These are phyloP conservation scores for Dryobotodes eremita DNA, from an alignment of 2,888 invertebrate species.

Conservation along the genomic window DNA sequence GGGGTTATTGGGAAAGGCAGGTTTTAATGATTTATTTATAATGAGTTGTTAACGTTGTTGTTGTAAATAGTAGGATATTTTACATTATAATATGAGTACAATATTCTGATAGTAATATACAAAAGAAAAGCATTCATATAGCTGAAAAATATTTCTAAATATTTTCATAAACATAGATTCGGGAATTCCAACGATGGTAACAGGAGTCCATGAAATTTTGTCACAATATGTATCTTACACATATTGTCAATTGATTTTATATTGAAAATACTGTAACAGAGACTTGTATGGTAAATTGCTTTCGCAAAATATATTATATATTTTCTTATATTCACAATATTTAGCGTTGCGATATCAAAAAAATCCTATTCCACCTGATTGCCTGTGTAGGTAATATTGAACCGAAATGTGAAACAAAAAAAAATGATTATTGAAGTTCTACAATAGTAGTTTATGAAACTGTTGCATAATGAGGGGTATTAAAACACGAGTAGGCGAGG, in stretches of 20 bases:
- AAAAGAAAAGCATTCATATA: not conserved
- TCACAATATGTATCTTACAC: constrained; percentile 4
- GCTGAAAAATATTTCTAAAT: not conserved
- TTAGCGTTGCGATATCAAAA: constrained; percentile 12
- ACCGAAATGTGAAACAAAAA: no score
- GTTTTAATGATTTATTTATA: not conserved
- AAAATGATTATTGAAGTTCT: no score
- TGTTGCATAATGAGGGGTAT: no score
- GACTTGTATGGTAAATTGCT: constrained; percentile 7
- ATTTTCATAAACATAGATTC: not conserved
- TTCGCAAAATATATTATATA: constrained; percentile 3
- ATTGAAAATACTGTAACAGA: constrained; percentile 7
- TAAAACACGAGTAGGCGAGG: no score
- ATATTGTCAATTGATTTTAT: not conserved
- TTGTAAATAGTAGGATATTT: not conserved
- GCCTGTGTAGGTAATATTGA: not conserved
- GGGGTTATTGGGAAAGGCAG: not conserved
- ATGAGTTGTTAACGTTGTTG: not conserved
- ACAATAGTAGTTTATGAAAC: no score
- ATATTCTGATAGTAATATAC: not conserved
- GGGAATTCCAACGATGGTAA: constrained; percentile 4
- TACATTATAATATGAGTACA: not conserved
- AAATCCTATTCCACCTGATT: constrained; percentile 11
- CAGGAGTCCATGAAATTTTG: not conserved
- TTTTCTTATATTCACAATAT: constrained; percentile 13